These are phyloP conservation scores for Drosophila yooni DNA, from an alignment of 2,888 invertebrate species.

Conservation along the genomic window DNA sequence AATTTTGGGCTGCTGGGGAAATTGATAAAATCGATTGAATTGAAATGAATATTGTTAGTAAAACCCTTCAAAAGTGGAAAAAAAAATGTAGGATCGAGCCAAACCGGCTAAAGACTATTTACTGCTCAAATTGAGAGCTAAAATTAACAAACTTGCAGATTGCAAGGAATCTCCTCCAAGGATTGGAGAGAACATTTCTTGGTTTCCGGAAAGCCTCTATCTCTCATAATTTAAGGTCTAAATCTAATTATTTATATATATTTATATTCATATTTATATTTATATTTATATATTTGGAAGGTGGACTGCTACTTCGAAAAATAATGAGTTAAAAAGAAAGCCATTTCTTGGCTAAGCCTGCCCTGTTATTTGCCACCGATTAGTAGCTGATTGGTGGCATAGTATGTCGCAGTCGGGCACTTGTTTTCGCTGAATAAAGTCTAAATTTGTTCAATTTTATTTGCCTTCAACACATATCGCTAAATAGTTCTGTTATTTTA, in stretches of 20 bases:
- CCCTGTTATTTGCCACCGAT: background rate
- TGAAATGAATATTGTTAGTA: background rate
- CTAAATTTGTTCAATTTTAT: background rate
- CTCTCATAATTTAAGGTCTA: background rate
- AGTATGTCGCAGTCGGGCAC: background rate
- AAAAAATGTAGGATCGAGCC: too few species aligned
- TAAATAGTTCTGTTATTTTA: background rate
- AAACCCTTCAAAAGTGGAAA: background rate
- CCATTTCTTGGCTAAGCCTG: background rate
- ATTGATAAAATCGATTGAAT: background rate
- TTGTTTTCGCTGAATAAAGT: background rate
- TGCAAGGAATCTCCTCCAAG: background rate
- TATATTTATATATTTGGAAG: background rate
- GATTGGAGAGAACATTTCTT: background rate
- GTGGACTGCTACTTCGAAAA: background rate
- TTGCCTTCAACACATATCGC: background rate
- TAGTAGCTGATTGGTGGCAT: background rate
- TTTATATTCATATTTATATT: too few species aligned
- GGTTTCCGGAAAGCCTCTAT: background rate
- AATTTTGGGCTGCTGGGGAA: background rate
- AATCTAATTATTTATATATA: background rate
- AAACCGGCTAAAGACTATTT: background rate
- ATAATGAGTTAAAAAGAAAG: background rate
- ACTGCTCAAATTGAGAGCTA: background rate
- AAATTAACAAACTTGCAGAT: background rate